These are phyloP conservation scores for Hippocampus zosterae DNA, from an alignment of 2,113 vertebrate species.

Conservation along the genomic window DNA sequence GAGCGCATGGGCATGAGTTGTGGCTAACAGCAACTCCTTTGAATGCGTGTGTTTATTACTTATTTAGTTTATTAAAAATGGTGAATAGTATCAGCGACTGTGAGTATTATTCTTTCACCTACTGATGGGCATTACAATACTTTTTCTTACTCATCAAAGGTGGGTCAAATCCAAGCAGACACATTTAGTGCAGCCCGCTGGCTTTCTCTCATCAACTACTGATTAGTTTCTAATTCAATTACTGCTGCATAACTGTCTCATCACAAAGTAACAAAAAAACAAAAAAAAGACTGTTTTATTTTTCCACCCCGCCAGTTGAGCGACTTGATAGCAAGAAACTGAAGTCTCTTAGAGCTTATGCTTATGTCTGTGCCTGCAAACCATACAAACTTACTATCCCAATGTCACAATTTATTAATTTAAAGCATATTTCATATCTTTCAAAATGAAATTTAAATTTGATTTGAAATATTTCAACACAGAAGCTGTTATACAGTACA, in stretches of 20 bases:
- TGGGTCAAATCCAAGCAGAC: constrained; percentile 48
- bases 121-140: no score
- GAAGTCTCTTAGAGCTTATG: neutral
- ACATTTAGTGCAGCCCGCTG: constrained; percentile 36
- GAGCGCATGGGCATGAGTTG: no score
- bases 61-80: no score
- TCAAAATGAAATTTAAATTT: neutral
- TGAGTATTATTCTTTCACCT: no score
- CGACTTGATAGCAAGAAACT: constrained; percentile 8
- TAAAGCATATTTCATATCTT: neutral
- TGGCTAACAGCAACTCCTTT: no score
- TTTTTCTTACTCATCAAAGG: constrained; percentile 30
- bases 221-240: constrained; percentile 43
- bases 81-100: no score
- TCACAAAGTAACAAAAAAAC: constrained; percentile 24
- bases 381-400: neutral
- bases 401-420: neutral
- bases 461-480: neutral
- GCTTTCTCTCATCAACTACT: constrained; percentile 27
- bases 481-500: neutral
- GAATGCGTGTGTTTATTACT: no score
- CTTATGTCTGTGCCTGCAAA: neutral
- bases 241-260: constrained; percentile 24
- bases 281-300: constrained; percentile 31
- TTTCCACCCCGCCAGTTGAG: constrained; percentile 13